Percentiles rank a stretch among this genome's conserved stretches.
phyloP scores from a whole-genome alignment of 2,797 vertebrate species.

The Chaetophractus vellerosus region DNA sequence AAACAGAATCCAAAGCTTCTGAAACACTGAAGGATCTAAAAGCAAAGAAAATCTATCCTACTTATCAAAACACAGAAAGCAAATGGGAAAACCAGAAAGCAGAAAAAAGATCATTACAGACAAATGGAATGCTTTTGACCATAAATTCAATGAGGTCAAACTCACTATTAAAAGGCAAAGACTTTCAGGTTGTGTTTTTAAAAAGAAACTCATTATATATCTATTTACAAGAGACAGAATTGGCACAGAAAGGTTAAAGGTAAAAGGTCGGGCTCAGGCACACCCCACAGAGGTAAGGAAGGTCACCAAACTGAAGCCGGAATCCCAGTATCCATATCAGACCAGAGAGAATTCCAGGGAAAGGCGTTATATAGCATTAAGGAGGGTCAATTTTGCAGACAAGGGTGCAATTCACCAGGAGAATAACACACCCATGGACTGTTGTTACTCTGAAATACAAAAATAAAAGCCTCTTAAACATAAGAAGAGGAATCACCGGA shows the following conservation, averaged over 20 bases:
- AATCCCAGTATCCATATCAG: background rate
- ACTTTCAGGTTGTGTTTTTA: constrained; percentile 20
- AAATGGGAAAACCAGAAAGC: constrained; percentile 18
- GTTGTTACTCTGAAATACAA: constrained; percentile 56
- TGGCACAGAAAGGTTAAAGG: background rate
- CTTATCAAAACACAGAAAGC: background rate
- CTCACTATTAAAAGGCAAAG: constrained; percentile 33
- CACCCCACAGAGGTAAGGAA: too few relatives aligned
- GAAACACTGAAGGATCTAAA: background rate
- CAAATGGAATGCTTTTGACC: constrained; percentile 28
- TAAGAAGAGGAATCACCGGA: constrained; percentile 50
- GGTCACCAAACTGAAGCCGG: background rate
- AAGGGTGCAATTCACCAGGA: background rate
- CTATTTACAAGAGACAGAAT: background rate
- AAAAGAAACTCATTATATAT: background rate
- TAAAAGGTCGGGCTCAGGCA: background rate
- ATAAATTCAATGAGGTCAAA: constrained; percentile 20
- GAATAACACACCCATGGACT: background rate
- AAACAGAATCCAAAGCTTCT: background rate
- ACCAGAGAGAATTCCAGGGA: constrained; percentile 18
- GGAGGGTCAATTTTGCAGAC: constrained; percentile 34
- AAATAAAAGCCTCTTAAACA: constrained; percentile 49
- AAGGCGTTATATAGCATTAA: background rate
- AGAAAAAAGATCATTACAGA: constrained; percentile 8
- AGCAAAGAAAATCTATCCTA: background rate